Evolutionary conservation across 1,140 invertebrate species (phyloP).

Genomic region (Arctopsyche grandis): DNA sequence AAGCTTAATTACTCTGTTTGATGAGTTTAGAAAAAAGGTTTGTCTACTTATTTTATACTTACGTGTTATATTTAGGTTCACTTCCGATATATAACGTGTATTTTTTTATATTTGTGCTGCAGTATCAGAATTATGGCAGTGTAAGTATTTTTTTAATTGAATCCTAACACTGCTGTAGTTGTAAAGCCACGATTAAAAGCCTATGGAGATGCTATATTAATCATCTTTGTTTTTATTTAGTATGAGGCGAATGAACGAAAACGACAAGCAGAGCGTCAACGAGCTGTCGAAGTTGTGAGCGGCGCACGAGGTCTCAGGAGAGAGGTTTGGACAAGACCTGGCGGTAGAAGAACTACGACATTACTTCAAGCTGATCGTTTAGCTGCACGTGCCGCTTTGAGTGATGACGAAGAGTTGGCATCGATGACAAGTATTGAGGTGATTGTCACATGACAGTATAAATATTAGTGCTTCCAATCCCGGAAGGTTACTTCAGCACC

Average conservation of each 20-base stretch:
- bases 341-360: conserved; percentile 76
- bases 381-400: conserved; percentile 61
- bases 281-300: conserved; percentile 58
- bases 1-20: conserved; percentile 87
- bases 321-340: conserved; percentile 86
- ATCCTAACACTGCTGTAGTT: neutral
- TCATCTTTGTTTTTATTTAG: conserved; percentile 60
- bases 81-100: neutral
- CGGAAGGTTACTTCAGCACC: too few relatives aligned
- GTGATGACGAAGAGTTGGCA: conserved; percentile 75
- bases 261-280: conserved; percentile 71
- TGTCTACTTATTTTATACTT: conserved; percentile 47
- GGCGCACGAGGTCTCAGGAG: conserved; percentile 64
- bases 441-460: conserved; percentile 45
- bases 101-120: conserved; percentile 64
- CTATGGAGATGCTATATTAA: conserved; percentile 48
- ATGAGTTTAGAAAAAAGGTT: conserved; percentile 94
- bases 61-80: neutral
- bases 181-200: conserved; percentile 46
- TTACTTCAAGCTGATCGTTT: conserved; percentile 58
- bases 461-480: too few relatives aligned
- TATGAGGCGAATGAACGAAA: conserved; percentile 84
- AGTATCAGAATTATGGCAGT: conserved; percentile 71
- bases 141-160: conserved; percentile 62
- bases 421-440: conserved; percentile 80